These are phyloP conservation scores for Drosophila robusta DNA, from an alignment of 2,888 invertebrate species.

Conservation along the genomic window DNA sequence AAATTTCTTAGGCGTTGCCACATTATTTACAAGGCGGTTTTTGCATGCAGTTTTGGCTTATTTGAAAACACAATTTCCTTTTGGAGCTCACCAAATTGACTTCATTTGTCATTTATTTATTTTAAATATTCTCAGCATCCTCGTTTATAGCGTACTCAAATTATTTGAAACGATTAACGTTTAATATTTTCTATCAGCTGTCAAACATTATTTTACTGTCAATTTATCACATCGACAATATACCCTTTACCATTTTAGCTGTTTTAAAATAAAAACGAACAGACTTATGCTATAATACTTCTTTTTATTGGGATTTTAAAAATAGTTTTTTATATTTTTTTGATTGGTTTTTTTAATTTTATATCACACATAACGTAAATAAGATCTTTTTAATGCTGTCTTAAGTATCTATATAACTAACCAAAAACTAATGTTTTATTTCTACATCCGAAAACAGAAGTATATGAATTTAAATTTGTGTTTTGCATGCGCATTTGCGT, in stretches of 20 bases:
- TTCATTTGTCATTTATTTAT: too few relatives aligned
- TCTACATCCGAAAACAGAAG: slow-evolving; percentile 60
- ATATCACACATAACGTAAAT: slow-evolving; percentile 83
- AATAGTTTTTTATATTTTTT: slow-evolving; percentile 73
- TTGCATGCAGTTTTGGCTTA: background rate
- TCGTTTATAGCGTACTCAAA: too few relatives aligned
- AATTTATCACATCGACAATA: too few relatives aligned
- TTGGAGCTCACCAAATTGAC: too few relatives aligned
- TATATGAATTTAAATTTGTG: slow-evolving; percentile 41
- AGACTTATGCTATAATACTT: slow-evolving; percentile 75
- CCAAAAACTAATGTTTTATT: slow-evolving; percentile 48
- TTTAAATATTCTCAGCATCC: too few relatives aligned
- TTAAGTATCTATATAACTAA: slow-evolving; percentile 72
- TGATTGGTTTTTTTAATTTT: slow-evolving; percentile 66
- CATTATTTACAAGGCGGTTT: background rate
- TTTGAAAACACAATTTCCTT: too few relatives aligned
- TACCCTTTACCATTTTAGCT: too few relatives aligned
- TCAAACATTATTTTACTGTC: too few relatives aligned
- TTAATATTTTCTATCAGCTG: too few relatives aligned
- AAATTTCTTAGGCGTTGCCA: slow-evolving; percentile 9
- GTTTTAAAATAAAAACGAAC: slow-evolving; percentile 18
- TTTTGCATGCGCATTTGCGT: slow-evolving; percentile 49
- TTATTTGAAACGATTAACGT: too few relatives aligned
- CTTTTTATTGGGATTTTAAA: slow-evolving; percentile 81
- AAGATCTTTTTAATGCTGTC: slow-evolving; percentile 75